Conservation (phyloP, 2,113 vertebrate species). For the Chionis minor region DNA sequence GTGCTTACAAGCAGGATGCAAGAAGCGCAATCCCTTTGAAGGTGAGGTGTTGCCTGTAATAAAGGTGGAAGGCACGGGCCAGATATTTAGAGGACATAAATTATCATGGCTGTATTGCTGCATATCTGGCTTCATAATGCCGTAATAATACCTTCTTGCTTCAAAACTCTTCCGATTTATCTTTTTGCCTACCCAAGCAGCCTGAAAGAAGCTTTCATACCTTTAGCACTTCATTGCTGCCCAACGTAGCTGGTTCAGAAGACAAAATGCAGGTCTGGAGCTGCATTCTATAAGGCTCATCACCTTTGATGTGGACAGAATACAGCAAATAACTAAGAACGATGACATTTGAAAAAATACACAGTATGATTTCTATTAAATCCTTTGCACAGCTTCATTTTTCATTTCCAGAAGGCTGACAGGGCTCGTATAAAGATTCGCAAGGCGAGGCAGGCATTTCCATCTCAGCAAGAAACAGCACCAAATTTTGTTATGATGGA, state of each 20-base stretch:
- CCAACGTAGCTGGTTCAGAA: background rate
- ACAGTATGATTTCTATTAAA: background rate
- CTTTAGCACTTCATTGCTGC: conserved; percentile 9
- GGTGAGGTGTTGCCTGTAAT: background rate
- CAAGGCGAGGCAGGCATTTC: background rate
- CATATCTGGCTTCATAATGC: conserved; percentile 14
- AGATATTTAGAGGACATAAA: background rate
- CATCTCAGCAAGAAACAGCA: background rate
- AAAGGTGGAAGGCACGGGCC: background rate
- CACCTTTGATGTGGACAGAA: conserved; percentile 1
- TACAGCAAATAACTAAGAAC: background rate
- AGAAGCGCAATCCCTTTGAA: background rate
- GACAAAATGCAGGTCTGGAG: background rate
- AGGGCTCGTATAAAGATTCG: background rate
- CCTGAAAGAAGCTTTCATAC: background rate
- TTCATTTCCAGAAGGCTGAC: conserved; percentile 15
- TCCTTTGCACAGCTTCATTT: conserved; percentile 29
- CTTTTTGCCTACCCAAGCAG: background rate
- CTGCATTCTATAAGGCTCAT: background rate
- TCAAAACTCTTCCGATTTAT: background rate
- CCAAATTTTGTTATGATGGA: background rate
- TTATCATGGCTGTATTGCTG: background rate
- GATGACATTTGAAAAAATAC: background rate
- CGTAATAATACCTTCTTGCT: background rate
- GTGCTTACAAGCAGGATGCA: too few relatives aligned